phyloP scores from a whole-genome alignment of 2,113 vertebrate species.

The Neotragus moschatus region DNA sequence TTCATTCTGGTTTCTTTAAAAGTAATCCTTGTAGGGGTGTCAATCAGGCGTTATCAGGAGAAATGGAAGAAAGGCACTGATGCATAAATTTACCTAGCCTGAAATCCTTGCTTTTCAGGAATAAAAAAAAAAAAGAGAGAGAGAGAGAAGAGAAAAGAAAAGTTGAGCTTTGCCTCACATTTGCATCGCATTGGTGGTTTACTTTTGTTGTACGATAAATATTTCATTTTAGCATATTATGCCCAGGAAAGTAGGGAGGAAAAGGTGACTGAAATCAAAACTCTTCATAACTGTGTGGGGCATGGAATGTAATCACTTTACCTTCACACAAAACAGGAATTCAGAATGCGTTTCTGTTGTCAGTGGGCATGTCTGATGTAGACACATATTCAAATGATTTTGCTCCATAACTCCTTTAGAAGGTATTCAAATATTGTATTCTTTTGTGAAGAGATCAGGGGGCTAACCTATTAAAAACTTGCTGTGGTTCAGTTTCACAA shows the following conservation, averaged over 20 bases:
- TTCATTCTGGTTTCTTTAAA: constrained; percentile 57
- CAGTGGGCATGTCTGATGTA: neutral
- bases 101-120: constrained; percentile 54
- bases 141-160: neutral
- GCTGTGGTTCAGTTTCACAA: neutral
- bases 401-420: neutral
- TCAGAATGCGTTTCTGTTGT: neutral
- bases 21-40: constrained; percentile 5
- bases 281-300: neutral
- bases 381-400: neutral
- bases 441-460: neutral
- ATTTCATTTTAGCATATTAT: constrained; percentile 39
- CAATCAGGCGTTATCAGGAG: constrained; percentile 66
- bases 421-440: neutral
- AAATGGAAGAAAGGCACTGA: constrained; percentile 52
- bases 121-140: too few relatives aligned
- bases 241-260: neutral
- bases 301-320: neutral
- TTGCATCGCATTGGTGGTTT: neutral
- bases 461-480: neutral
- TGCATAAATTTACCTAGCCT: constrained; percentile 37
- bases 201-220: neutral
- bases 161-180: neutral
- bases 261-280: constrained; percentile 11
- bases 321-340: neutral